A percentile compares a stretch with the other conserved stretches of the same genome.
Evolutionary conservation across 2,888 invertebrate genomes (phyloP).

Genomic region (Coelinius sp.): DNA sequence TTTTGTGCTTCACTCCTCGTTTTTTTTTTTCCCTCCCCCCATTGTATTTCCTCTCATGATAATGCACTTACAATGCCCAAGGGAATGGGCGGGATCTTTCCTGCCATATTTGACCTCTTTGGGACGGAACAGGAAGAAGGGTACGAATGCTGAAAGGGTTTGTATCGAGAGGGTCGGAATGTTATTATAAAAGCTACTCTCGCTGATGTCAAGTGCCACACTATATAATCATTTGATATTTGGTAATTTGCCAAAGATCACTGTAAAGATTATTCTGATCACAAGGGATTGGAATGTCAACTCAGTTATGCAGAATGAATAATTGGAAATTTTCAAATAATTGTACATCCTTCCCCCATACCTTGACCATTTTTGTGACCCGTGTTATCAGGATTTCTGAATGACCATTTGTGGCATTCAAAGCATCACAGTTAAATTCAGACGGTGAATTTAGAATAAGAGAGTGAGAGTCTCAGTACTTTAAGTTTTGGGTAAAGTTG

Average conservation of each 20-base stretch:
- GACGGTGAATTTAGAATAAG: not conserved
- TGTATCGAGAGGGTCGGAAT: not conserved
- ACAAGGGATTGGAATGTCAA: not conserved
- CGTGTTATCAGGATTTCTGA: not conserved
- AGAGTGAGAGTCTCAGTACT: not conserved
- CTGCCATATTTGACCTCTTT: not conserved
- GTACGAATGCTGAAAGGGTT: not conserved
- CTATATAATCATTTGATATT: not conserved
- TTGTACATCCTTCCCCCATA: not conserved
- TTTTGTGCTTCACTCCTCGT: not conserved
- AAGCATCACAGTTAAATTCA: not conserved
- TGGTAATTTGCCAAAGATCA: not conserved
- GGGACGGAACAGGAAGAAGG: not conserved
- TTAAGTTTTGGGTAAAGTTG: not conserved
- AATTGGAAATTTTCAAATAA: not conserved
- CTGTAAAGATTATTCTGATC: not conserved
- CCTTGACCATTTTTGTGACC: not conserved
- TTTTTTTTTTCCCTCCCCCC: not conserved
- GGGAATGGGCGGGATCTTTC: not conserved
- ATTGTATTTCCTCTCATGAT: not conserved
- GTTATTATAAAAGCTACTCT: not conserved
- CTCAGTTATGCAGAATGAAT: not conserved
- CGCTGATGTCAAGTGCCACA: not conserved
- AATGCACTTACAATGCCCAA: not conserved
- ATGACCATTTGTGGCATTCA: not conserved